A percentile compares a stretch with the other conserved stretches of the same genome.
Evolutionary conservation across 2,888 invertebrate species (phyloP).

Genomic region (Cephus nigrinus): DNA sequence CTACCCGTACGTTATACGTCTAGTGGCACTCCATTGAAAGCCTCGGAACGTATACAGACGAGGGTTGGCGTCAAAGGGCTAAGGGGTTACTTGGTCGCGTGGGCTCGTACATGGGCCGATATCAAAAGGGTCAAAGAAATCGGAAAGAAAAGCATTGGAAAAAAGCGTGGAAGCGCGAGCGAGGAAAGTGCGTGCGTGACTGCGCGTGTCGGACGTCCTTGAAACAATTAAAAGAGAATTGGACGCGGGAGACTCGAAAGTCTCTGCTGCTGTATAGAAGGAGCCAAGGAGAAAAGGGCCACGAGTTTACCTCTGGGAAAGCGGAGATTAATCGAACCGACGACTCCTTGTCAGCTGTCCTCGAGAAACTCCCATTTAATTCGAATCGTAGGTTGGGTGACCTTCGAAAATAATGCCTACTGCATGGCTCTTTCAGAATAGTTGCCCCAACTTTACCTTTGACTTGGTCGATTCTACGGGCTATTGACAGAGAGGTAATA

Average conservation of each 20-base stretch:
- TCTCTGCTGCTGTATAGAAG: not conserved
- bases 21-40: not conserved
- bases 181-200: not conserved
- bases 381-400: not conserved
- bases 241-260: slow-evolving; percentile 12
- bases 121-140: not conserved
- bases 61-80: not conserved
- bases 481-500: too few species aligned
- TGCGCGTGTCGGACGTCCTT: not conserved
- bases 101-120: not conserved
- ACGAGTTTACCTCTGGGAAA: not conserved
- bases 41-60: not conserved
- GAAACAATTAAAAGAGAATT: slow-evolving; percentile 15
- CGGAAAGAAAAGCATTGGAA: not conserved
- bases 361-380: not conserved
- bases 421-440: not conserved
- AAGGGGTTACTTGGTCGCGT: not conserved
- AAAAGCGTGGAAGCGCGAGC: not conserved
- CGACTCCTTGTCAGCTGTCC: not conserved
- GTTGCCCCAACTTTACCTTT: not conserved
- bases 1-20: not conserved
- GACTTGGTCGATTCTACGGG: not conserved
- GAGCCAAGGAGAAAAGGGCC: not conserved
- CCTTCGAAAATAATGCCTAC: not conserved
- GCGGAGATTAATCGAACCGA: not conserved